Evolutionary conservation across 2,888 invertebrate genomes (phyloP).

Genomic region (Zonitis immaculata): DNA sequence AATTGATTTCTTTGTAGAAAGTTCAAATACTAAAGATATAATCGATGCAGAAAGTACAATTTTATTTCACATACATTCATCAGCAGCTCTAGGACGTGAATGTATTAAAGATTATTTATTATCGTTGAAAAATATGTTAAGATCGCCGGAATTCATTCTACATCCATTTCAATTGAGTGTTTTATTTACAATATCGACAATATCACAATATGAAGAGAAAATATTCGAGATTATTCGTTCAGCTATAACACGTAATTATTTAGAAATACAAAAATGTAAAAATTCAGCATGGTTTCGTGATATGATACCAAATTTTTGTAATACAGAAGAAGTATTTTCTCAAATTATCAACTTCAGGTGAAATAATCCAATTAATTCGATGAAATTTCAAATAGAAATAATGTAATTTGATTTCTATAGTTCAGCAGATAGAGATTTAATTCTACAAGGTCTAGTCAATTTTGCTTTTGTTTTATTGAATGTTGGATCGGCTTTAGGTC

Average conservation of each 20-base stretch:
- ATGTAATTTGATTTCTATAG: constrained; percentile 30
- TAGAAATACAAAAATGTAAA: constrained; percentile 40
- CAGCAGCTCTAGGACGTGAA: constrained; percentile 46
- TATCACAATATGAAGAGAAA: constrained; percentile 49
- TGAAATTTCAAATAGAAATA: not conserved
- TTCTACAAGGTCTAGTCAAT: constrained; percentile 48
- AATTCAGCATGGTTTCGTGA: constrained; percentile 56
- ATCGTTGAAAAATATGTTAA: constrained; percentile 50
- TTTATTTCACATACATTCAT: constrained; percentile 55
- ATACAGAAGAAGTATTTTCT: constrained; percentile 46
- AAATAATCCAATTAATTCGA: constrained; percentile 1
- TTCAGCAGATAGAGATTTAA: constrained; percentile 50
- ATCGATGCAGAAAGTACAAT: constrained; percentile 59
- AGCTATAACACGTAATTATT: constrained; percentile 36
- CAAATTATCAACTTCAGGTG: constrained; percentile 52
- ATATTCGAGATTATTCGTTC: constrained; percentile 46
- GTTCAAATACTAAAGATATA: constrained; percentile 50
- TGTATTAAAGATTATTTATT: constrained; percentile 49
- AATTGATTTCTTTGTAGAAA: constrained; percentile 39
- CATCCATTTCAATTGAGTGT: constrained; percentile 62
- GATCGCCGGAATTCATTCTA: constrained; percentile 56
- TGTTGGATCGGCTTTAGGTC: constrained; percentile 37
- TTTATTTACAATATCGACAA: constrained; percentile 52
- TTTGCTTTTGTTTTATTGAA: constrained; percentile 47
- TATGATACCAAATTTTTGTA: constrained; percentile 41